Percentiles rank a stretch among this genome's conserved stretches.
Evolutionary conservation across 1,140 invertebrate genomes (phyloP).

Genomic region (Papilio dardanus): DNA sequence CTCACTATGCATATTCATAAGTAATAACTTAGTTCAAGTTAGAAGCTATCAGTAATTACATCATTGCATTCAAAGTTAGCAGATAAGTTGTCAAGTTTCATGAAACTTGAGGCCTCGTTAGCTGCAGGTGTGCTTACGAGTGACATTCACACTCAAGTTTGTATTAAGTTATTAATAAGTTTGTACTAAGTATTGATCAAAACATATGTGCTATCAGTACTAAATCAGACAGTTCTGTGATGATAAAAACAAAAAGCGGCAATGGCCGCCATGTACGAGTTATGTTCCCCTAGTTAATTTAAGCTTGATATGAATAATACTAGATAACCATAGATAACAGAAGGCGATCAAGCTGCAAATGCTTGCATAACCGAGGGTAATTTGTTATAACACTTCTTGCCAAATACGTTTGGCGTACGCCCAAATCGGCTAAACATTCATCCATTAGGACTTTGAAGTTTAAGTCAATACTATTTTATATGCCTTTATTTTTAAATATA

Average conservation of each 20-base stretch:
- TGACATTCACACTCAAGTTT: conserved; percentile 17
- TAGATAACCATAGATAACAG: not conserved
- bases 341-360: not conserved
- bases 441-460: not conserved
- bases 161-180: not conserved
- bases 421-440: conserved; percentile 21
- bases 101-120: conserved; percentile 15
- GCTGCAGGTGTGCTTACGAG: conserved; percentile 12
- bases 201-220: not conserved
- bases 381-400: conserved; percentile 16
- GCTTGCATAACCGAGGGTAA: not conserved
- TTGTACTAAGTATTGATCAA: not conserved
- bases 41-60: conserved; percentile 1
- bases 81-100: conserved; percentile 10
- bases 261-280: too few relatives aligned
- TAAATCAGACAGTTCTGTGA: not conserved
- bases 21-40: not conserved
- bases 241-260: not conserved
- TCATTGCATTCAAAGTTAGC: conserved; percentile 15
- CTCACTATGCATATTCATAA: not conserved
- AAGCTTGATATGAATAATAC: not conserved
- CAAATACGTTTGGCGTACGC: conserved; percentile 2
- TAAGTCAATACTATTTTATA: not conserved
- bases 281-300: not conserved
- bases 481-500: not conserved